Evolutionary conservation across 2,113 vertebrate genomes (phyloP), one percentile per base, ranked within the genome.

Genomic region (Kryptolebias marmoratus): DNA sequence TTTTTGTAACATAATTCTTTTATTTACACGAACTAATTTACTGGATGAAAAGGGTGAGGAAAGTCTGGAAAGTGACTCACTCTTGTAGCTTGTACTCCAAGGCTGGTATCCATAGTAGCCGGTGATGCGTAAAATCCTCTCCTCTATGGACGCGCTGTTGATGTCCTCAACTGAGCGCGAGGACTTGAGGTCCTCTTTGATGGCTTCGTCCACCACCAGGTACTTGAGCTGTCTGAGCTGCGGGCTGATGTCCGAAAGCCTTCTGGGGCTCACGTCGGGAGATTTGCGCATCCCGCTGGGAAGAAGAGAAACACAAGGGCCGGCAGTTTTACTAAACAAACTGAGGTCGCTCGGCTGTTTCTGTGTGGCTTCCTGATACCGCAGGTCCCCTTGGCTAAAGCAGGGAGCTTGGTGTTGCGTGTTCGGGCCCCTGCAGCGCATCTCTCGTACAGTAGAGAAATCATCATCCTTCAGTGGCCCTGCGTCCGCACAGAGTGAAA

Each of bases 31-130:
- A 54, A 65, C 16, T 18, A n/a, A 18, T 27, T 4, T 4, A 22
- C 31, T n/a, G 12, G 65, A 58, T 45, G 7, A 45, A 1, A 49
- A 1, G 22, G 47, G 28, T 68, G 39, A 67, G 49, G 27, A 42
- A 55, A 39, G 39, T 44, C 12, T 62, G 30, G n/a, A 11, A 16
- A 67, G 2, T 2, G 52, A 91, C 96, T 96, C 93, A 98, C 96
- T 95, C 81, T 93, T 94, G 92, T 89, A 96, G 93, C 95, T 95
- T 18, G 95, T 91, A 2, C 93, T 96, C 97, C 96, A 97, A 48
- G 97, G 96, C 83, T 97, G 96, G 82, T 98, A 98, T 79, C 97
- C 96, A 69, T 98, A 98, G 87, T 97, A 98, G 78, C 97, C 97
- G 0, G 97, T 97, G 91, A 98, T 98, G 48, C 94, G 84, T 77